Conservation (phyloP, 2,113 vertebrate genomes). For the Chaetodon auriga region DNA sequence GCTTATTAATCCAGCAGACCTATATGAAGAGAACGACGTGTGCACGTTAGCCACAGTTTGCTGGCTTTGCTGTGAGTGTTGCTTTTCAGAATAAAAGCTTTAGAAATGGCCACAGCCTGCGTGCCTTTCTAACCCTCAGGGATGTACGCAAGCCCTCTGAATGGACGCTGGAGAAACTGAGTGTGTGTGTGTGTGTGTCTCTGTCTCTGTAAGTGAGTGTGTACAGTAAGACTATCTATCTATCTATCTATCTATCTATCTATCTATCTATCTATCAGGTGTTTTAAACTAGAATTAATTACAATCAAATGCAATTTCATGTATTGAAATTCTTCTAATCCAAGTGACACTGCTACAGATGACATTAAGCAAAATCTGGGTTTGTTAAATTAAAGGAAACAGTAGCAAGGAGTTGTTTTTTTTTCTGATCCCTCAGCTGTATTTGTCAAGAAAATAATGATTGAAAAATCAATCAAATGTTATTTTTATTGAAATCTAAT, state of each 20-base stretch:
- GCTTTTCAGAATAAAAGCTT: slow-evolving; percentile 80
- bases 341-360: too few species aligned
- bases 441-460: too few species aligned
- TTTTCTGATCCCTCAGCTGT: too few species aligned
- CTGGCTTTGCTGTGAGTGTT: slow-evolving; percentile 70
- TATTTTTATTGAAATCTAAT: too few species aligned
- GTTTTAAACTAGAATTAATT: not conserved
- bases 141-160: slow-evolving; percentile 74
- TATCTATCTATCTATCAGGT: too few species aligned
- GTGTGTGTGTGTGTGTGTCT: not conserved
- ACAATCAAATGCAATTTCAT: not conserved
- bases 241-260: not conserved
- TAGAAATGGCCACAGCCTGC: slow-evolving; percentile 67
- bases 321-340: too few species aligned
- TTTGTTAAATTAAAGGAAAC: too few species aligned
- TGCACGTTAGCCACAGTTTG: slow-evolving; percentile 11
- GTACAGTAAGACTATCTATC: not conserved
- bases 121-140: slow-evolving; percentile 82
- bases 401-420: too few species aligned
- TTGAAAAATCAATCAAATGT: too few species aligned
- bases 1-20: not conserved
- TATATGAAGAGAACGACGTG: not conserved
- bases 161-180: slow-evolving; percentile 67
- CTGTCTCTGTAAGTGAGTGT: not conserved
- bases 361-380: too few species aligned